Conservation (phyloP, 2,113 vertebrate species). For the Vulpes lagopus region DNA sequence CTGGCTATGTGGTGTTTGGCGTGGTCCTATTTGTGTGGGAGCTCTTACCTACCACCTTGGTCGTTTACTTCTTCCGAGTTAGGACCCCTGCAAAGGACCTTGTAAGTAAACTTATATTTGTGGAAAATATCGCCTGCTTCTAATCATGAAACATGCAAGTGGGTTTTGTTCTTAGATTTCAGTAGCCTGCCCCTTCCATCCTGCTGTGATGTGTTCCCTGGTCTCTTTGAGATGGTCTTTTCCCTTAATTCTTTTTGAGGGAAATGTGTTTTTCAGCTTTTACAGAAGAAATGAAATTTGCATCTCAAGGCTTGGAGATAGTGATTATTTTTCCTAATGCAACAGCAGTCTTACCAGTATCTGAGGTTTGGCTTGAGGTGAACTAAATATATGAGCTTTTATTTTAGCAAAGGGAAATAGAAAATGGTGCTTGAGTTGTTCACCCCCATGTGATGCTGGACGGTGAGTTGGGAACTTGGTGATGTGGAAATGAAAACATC, state of each 20-base stretch:
- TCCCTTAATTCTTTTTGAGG: neutral
- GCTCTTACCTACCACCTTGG: constrained; percentile 96
- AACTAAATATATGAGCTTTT: neutral
- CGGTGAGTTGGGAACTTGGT: neutral
- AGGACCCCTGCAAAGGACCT: constrained; percentile 92
- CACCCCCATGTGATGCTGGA: neutral
- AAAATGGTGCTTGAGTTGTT: neutral
- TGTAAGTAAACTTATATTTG: constrained; percentile 86
- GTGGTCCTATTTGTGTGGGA: constrained; percentile 98
- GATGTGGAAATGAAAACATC: neutral
- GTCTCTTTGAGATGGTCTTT: neutral
- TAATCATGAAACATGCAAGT: neutral
- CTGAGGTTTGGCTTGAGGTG: neutral
- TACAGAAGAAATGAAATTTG: neutral
- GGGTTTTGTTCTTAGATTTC: neutral
- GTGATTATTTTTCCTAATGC: neutral
- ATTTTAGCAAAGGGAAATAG: neutral
- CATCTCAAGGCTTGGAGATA: neutral
- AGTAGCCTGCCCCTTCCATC: neutral
- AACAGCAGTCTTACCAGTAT: neutral
- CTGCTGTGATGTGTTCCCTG: neutral
- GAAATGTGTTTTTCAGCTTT: constrained; percentile 9
- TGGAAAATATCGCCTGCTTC: neutral
- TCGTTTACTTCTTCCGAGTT: constrained; percentile 98
- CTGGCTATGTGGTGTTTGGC: constrained; percentile 95